Conservation (phyloP, 2,113 vertebrate species). For the Nannospalax galili region DNA sequence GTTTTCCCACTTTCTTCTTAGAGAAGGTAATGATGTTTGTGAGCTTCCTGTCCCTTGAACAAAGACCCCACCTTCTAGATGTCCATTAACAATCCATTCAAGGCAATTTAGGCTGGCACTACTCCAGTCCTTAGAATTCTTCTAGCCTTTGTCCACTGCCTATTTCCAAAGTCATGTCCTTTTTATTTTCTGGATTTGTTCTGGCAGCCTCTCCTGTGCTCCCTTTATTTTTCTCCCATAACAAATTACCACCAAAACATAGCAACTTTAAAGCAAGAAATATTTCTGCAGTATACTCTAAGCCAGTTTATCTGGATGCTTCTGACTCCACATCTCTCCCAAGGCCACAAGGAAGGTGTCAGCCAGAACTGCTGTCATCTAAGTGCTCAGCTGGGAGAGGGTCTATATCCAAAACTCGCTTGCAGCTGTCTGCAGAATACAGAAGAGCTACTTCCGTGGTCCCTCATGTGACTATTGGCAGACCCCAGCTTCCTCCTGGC, state of each 20-base stretch:
- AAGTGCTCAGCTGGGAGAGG: not conserved
- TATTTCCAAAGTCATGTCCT: not conserved
- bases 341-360: conserved; percentile 33
- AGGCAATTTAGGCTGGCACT: not conserved
- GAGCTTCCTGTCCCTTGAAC: not conserved
- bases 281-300: not conserved
- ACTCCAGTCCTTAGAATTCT: not conserved
- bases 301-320: conserved; percentile 41
- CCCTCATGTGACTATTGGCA: conserved; percentile 46
- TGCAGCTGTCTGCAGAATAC: conserved; percentile 38
- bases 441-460: not conserved
- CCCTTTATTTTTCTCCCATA: not conserved
- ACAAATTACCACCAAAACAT: conserved; percentile 28
- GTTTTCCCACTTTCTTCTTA: not conserved
- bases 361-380: conserved; percentile 41
- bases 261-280: conserved; percentile 33
- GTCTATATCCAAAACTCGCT: not conserved
- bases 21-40: not conserved
- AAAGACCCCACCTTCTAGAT: not conserved
- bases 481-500: not conserved
- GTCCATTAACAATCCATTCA: not conserved
- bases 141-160: not conserved
- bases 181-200: not conserved
- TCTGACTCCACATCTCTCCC: conserved; percentile 12
- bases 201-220: not conserved